Evolutionary conservation across 2,113 vertebrate species (phyloP), one percentile per base, ranked within the genome.

Genomic region (Phocoena phocoena): DNA sequence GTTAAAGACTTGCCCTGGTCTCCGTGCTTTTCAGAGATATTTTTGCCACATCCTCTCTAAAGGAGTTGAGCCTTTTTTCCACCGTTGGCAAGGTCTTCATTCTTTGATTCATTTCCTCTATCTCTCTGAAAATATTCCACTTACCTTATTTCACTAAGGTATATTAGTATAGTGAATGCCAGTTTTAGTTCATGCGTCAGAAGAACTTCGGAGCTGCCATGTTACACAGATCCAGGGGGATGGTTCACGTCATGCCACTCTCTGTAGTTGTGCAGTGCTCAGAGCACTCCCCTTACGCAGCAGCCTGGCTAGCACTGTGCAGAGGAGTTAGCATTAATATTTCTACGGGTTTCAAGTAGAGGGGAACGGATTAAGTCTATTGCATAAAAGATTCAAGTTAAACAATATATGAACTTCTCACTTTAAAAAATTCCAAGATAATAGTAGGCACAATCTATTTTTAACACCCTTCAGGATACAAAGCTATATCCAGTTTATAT

Each of bases 81-180:
- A 74, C 18, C 4, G 8, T 31, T 74, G 6, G 33, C 73, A 94
- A 93, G 41, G 36, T 3, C 33, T 2, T 95, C 18, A 18, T 89
- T 96, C 71, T 87, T 62, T 47, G 68, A 58, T 55, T 74, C n/a
- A 50, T 68, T 67, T 70, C 38, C 26, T 81, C 31, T 85, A 38
- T 76, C 73, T 67, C 67, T 91, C 41, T 55, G 71, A 86, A 95
- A 95, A 70, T 25, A 86, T 74, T 95, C 41, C 77, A 74, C 47
- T 97, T 96, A 73, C 55, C 10, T 82, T 93, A 65, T 55, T 88
- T 90, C 38, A 38, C 18, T 77, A 77, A 68, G 5, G 6, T 84
- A 33, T 55, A 36, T 47, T 53, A 90, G 38, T n/a, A 44, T 1
- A 1, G 31, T 74, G 50, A 95, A 65, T 33, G 71, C 74, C 79